phyloP scores from a whole-genome alignment of 2,888 invertebrate genomes.

The Smittia sp. region DNA sequence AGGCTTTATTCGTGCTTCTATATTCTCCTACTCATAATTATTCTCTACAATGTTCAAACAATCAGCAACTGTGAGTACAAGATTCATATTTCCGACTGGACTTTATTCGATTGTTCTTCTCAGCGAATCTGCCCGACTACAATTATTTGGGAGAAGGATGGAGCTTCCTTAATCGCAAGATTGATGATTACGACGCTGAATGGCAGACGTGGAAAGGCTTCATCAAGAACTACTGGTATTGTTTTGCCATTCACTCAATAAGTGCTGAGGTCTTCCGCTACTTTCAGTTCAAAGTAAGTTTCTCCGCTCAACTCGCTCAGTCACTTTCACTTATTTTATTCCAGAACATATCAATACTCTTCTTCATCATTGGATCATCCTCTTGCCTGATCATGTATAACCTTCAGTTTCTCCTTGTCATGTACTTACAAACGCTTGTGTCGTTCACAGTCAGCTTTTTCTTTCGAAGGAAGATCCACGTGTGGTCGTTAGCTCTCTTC shows the following conservation, averaged over 20 bases:
- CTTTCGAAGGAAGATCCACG: not conserved
- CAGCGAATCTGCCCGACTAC: conserved; percentile 24
- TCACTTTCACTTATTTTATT: not conserved
- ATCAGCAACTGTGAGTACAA: conserved; percentile 33
- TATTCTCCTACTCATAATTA: not conserved
- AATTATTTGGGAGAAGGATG: conserved; percentile 43
- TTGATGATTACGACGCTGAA: conserved; percentile 51
- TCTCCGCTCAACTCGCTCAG: not conserved
- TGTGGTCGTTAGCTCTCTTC: conserved; percentile 6
- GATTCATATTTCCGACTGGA: not conserved
- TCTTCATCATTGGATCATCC: conserved; percentile 17
- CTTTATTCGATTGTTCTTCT: not conserved
- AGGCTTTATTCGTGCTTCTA: conserved; percentile 26
- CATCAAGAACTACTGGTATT: conserved; percentile 47
- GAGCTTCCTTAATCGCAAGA: conserved; percentile 47
- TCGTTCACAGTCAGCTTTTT: not conserved
- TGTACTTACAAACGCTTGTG: conserved; percentile 9
- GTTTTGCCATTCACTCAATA: conserved; percentile 49
- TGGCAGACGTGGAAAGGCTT: conserved; percentile 49
- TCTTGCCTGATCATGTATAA: conserved; percentile 20
- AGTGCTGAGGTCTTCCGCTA: conserved; percentile 44
- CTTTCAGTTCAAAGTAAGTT: conserved; percentile 30
- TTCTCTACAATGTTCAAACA: conserved; percentile 25
- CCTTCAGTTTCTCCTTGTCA: not conserved
- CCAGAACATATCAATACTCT: conserved; percentile 24